These are phyloP conservation scores for Mayetiola destructor DNA, from an alignment of 2,888 invertebrate species.

Conservation along the genomic window DNA sequence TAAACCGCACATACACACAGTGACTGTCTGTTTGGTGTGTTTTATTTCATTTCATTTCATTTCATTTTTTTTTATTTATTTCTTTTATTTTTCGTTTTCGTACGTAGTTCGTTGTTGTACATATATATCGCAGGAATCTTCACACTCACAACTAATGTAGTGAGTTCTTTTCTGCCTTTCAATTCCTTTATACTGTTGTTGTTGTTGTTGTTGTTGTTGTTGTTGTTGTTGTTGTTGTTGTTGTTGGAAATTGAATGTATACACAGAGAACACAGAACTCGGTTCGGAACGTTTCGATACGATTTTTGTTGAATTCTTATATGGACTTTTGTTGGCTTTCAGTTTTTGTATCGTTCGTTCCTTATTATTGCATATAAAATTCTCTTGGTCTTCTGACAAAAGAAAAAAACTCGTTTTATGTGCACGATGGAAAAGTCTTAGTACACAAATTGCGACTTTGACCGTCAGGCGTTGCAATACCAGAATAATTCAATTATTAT, in stretches of 20 bases:
- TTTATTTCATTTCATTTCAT: no score
- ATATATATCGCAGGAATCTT: conserved; percentile 9
- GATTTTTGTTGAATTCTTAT: conserved; percentile 8
- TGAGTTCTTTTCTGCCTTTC: no score
- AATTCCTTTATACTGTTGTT: no score
- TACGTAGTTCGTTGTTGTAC: conserved; percentile 8
- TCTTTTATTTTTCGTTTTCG: neutral
- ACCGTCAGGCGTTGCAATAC: no score
- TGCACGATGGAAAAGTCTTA: conserved; percentile 1
- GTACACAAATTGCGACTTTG: no score
- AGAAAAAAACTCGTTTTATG: neutral
- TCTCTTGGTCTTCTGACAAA: neutral
- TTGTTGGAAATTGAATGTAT: no score
- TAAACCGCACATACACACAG: neutral
- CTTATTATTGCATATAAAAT: neutral
- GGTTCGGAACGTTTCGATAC: no score
- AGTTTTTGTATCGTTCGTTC: neutral
- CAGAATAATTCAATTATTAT: no score
- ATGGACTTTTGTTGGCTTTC: conserved; percentile 5
- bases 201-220: neutral
- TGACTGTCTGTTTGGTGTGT: no score
- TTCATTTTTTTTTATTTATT: neutral
- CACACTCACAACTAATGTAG: conserved; percentile 1
- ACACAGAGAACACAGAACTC: no score
- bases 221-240: neutral